A percentile compares a stretch with the other conserved stretches of the same genome.
Evolutionary conservation across 2,113 vertebrate genomes (phyloP).

Genomic region (Egretta garzetta): DNA sequence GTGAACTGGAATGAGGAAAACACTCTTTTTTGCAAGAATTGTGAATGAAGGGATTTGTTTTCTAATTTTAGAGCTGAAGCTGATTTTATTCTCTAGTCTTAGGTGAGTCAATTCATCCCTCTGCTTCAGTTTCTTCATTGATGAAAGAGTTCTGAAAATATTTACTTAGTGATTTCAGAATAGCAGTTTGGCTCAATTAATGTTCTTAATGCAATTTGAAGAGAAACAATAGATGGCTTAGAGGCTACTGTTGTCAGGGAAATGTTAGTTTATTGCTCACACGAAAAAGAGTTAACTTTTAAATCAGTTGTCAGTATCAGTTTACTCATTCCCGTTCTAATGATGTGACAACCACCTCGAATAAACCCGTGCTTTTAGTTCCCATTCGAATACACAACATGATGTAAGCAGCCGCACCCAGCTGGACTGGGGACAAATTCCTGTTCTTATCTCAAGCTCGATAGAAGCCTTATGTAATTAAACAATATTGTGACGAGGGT

Average conservation of each 20-base stretch:
- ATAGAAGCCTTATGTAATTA: constrained; percentile 57
- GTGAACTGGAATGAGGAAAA: constrained; percentile 38
- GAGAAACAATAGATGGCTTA: background rate
- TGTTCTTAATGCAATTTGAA: background rate
- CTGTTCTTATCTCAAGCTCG: constrained; percentile 63
- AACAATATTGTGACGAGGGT: constrained; percentile 62
- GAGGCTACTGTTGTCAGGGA: background rate
- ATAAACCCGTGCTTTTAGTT: constrained; percentile 12
- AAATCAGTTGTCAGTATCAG: background rate
- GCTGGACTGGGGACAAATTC: constrained; percentile 62
- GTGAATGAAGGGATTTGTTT: background rate
- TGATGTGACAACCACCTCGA: background rate
- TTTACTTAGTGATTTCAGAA: background rate
- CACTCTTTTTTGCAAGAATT: background rate
- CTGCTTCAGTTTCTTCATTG: background rate
- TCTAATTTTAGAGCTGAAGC: background rate
- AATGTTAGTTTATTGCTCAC: background rate
- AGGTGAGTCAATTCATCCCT: background rate
- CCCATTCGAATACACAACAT: constrained; percentile 18
- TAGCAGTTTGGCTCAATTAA: background rate
- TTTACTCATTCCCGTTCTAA: background rate
- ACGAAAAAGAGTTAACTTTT: background rate
- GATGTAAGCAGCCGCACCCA: constrained; percentile 63
- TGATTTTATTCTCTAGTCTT: background rate
- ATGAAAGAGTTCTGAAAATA: background rate